Evolutionary conservation across 2,113 vertebrate genomes (phyloP).

Genomic region (Ibidorhyncha struthersii): DNA sequence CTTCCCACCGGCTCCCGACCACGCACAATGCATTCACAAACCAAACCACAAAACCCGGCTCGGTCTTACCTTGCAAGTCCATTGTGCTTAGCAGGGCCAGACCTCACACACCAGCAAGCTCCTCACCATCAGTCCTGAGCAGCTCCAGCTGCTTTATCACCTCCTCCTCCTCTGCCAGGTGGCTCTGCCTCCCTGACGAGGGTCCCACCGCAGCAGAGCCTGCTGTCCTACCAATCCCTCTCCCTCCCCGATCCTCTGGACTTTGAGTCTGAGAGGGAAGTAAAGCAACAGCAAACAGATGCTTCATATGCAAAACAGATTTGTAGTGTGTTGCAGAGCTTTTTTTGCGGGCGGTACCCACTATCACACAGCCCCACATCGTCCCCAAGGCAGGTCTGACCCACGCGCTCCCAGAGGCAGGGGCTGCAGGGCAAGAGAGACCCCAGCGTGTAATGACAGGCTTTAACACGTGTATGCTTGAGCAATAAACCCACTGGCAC

Average conservation of each 20-base stretch:
- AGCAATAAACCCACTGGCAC: not conserved
- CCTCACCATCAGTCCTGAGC: not conserved
- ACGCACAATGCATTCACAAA: fast-evolving
- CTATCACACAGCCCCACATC: not conserved
- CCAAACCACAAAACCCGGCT: not conserved
- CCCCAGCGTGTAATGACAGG: too few species aligned
- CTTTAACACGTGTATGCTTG: not conserved
- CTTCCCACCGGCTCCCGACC: fast-evolving
- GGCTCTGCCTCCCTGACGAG: not conserved
- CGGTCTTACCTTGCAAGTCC: not conserved
- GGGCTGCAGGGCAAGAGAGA: not conserved
- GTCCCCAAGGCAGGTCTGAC: not conserved
- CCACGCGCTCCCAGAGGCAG: not conserved
- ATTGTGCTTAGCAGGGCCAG: not conserved
- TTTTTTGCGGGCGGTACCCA: not conserved
- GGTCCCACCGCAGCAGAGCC: slow-evolving; percentile 3
- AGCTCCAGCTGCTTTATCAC: slow-evolving; percentile 43
- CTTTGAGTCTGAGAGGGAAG: not conserved
- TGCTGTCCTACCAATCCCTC: not conserved
- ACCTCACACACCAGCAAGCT: not conserved
- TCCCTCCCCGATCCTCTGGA: not conserved
- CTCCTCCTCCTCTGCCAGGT: slow-evolving; percentile 4
- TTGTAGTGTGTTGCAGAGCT: not conserved
- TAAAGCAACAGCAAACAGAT: not conserved
- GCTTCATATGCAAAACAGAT: not conserved